A percentile compares a stretch with the other conserved stretches of the same genome.
Conservation (phyloP, 2,888 invertebrate genomes). For the Pollenia angustigena region DNA sequence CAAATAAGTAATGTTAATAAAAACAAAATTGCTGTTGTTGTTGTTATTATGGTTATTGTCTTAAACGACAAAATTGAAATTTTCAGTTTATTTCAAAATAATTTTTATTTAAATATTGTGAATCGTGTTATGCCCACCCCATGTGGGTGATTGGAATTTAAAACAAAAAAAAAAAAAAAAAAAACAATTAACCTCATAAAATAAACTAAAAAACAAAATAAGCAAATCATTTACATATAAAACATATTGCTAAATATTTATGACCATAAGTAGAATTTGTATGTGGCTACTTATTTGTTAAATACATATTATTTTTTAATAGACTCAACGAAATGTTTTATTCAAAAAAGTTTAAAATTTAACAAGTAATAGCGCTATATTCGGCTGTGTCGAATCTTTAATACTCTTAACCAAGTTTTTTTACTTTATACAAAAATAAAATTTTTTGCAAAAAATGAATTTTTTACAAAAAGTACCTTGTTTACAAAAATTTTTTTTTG, state of each 20-base stretch:
- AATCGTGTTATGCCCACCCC: conserved; percentile 24
- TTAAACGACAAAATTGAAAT: conserved; percentile 18
- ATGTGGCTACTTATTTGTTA: not conserved
- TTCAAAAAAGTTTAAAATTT: no score
- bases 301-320: not conserved
- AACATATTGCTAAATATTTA: conserved; percentile 17
- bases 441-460: no score
- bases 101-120: conserved; percentile 1
- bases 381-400: no score
- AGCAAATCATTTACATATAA: conserved; percentile 2
- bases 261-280: not conserved
- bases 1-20: conserved; percentile 29
- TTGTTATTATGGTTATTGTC: not conserved
- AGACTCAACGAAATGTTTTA: no score
- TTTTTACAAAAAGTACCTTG: no score
- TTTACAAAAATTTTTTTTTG: no score
- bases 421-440: no score
- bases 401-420: no score
- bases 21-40: not conserved
- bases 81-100: conserved; percentile 6
- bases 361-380: no score
- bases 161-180: not conserved
- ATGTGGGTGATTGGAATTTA: conserved; percentile 52
- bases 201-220: not conserved
- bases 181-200: conserved; percentile 40